These are phyloP conservation scores for Nesometra sesokonis DNA, from an alignment of 35 echinoderm and acorn worm species.

Conservation along the genomic window DNA sequence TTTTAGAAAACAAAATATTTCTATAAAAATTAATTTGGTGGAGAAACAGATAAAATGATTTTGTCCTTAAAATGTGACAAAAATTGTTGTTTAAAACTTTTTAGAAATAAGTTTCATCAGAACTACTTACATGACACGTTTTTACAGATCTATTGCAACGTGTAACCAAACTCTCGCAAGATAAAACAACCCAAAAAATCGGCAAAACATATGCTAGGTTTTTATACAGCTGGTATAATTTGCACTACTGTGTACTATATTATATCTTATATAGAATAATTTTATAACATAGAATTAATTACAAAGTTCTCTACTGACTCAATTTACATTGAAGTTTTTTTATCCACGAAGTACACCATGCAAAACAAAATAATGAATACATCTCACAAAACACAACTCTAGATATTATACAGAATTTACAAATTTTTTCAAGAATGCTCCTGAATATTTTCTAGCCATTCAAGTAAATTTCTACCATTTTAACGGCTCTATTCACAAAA, in stretches of 20 bases:
- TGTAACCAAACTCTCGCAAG: not conserved
- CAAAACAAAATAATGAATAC: not conserved
- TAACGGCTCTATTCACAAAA: not conserved
- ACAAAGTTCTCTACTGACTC: not conserved
- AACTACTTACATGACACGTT: no score
- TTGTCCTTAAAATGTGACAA: not conserved
- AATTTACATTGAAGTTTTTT: not conserved
- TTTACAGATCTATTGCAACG: not conserved
- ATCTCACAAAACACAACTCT: not conserved
- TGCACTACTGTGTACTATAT: not conserved
- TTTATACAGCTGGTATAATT: not conserved
- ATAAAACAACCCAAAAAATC: not conserved
- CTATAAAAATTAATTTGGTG: not conserved
- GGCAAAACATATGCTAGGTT: not conserved
- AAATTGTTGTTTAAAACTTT: no score
- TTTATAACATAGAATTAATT: not conserved
- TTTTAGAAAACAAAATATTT: no score
- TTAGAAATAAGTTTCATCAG: no score
- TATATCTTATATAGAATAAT: not conserved
- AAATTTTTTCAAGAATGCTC: not conserved
- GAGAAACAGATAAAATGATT: not conserved
- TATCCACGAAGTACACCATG: not conserved
- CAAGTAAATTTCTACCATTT: not conserved
- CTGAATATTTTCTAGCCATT: not conserved
- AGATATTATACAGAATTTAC: not conserved